Evolutionary conservation across 2,797 vertebrate genomes (phyloP).

Genomic region (Erethizon dorsatum): DNA sequence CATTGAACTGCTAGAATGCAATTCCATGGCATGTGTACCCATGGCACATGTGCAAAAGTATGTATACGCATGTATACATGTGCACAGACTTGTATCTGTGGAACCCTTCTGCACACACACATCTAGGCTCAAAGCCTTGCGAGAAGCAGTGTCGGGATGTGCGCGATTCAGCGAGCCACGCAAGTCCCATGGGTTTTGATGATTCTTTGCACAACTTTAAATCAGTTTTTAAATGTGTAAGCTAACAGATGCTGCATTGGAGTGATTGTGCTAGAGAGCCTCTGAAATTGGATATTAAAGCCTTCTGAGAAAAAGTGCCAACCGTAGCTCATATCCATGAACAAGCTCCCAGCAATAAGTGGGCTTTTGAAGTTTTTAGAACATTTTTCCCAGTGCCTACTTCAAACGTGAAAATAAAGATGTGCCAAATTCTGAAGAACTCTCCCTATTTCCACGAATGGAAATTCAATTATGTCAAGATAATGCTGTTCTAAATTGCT

Average conservation of each 20-base stretch:
- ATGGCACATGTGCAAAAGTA: neutral
- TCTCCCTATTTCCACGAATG: constrained; percentile 69
- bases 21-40: neutral
- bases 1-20: neutral
- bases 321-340: constrained; percentile 64
- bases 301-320: constrained; percentile 64
- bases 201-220: constrained; percentile 62
- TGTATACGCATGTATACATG: neutral
- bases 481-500: constrained; percentile 81
- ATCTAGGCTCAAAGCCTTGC: too few relatives aligned
- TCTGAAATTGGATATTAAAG: constrained; percentile 79
- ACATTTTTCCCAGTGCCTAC: constrained; percentile 63
- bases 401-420: constrained; percentile 76
- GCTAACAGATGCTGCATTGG: constrained; percentile 36
- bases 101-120: neutral
- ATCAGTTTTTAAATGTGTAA: constrained; percentile 55
- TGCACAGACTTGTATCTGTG: neutral
- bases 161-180: neutral
- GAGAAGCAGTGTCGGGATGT: neutral
- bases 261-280: neutral
- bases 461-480: constrained; percentile 79
- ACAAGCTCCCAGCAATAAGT: constrained; percentile 67
- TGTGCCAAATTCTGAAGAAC: constrained; percentile 76
- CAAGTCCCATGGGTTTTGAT: constrained; percentile 55
- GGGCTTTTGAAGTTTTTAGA: constrained; percentile 70